Evolutionary conservation across 2,888 invertebrate genomes (phyloP), one percentile per base, ranked within the genome.

Genomic region (Noctua janthina): DNA sequence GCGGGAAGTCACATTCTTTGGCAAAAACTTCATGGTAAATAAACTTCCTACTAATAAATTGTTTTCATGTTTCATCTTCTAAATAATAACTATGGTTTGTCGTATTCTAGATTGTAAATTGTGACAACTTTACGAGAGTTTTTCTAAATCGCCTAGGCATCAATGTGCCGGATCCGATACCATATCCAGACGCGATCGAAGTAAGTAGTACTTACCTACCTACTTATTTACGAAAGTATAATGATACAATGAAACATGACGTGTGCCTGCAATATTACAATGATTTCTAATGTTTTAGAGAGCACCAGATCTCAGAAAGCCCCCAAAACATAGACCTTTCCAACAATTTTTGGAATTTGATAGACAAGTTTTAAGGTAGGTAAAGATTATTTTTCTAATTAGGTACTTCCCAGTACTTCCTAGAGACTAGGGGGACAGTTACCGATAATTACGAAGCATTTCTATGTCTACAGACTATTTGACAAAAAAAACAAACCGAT

Each of bases 101-200:
- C 82, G 85, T 98, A 92, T 98, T 10, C 23, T 23, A 98, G 96
- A 98, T 99, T 74, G 98, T 98, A 1, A 98, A 98, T 89, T 99
- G 99, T 93, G 99, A 99, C 93, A 97, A 98, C 87, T 99, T 99
- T 92, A 99, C 99, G 0, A 97, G 98, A 86, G 98, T 98, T 76
- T 99, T 99, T 94, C 95, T 99, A 11, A 98, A 98, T 92, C 98
- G 98, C 70, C 97, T 98, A 76, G 99, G 99, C 6, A 98, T 99
- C 74, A 96, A 98, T 59, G 98, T 99, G 7, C 98, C 98, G 0
- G 98, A 98, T 94, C 98, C 96, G 1, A 92, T 96, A 62, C 92
- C 93, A 59, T 96, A 94, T 94, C 96, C 96, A 43, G 96, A 96
- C 89, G 94, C 95, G 69, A 80, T 93, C 54, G 94, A 96, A 90